A percentile compares a stretch with the other conserved stretches of the same genome.
Conservation (phyloP, 2,888 invertebrate genomes). For the Leucania comma region DNA sequence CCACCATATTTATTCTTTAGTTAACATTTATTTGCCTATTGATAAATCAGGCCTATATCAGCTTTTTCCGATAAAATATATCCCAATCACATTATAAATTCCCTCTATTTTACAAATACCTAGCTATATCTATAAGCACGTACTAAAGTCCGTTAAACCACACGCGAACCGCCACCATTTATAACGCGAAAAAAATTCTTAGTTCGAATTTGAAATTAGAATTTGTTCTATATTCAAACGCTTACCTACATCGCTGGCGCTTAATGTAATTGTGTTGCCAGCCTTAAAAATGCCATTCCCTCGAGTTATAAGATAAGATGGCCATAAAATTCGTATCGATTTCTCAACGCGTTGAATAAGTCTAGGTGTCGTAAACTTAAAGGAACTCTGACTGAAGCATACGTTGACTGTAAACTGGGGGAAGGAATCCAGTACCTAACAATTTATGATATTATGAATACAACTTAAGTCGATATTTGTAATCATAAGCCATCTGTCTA, state of each 20-base stretch:
- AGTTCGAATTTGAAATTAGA: slow-evolving; percentile 40
- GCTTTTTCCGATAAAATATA: background rate
- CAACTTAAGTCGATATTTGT: background rate
- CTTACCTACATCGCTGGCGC: slow-evolving; percentile 33
- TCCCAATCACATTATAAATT: background rate
- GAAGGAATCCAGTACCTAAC: background rate
- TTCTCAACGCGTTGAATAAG: slow-evolving; percentile 47
- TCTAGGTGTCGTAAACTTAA: slow-evolving; percentile 52
- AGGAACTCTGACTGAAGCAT: slow-evolving; percentile 44
- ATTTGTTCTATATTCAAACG: slow-evolving; percentile 25
- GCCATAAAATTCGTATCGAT: slow-evolving; percentile 60
- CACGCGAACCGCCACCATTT: slow-evolving; percentile 13
- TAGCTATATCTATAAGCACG: background rate
- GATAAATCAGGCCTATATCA: background rate
- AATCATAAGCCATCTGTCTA: slow-evolving; percentile 1
- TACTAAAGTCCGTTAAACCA: slow-evolving; percentile 14
- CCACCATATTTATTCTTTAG: too few species aligned
- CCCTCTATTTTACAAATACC: background rate
- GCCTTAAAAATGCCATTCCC: slow-evolving; percentile 52
- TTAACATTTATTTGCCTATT: too few species aligned
- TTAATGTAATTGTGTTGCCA: slow-evolving; percentile 45
- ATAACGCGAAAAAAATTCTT: slow-evolving; percentile 10
- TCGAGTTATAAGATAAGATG: slow-evolving; percentile 57
- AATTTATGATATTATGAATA: slow-evolving; percentile 23
- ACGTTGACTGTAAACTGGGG: slow-evolving; percentile 30